These are phyloP conservation scores for Suncus etruscus DNA, from an alignment of 2,113 vertebrate species.

Conservation along the genomic window DNA sequence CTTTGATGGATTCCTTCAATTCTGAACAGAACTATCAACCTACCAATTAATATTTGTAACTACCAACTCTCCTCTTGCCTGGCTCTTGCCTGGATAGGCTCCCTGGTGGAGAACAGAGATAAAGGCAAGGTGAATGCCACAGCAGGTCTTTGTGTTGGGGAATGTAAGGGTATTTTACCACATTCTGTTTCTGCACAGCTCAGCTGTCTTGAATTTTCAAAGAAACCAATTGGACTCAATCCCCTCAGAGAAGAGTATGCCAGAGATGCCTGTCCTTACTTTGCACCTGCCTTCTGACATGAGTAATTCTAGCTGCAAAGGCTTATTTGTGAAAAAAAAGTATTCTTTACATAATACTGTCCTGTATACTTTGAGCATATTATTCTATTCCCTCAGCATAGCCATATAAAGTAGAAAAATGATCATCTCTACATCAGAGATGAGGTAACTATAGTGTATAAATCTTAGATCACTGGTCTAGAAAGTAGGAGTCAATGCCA, in stretches of 20 bases:
- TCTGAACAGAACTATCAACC: background rate
- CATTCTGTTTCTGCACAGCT: background rate
- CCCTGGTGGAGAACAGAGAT: background rate
- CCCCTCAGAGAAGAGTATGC: background rate
- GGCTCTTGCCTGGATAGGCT: background rate
- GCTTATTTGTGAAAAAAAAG: background rate
- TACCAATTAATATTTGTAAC: slow-evolving; percentile 4
- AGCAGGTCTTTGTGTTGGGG: background rate
- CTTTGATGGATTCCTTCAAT: background rate
- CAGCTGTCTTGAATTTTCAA: background rate
- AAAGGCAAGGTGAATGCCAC: background rate
- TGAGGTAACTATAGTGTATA: slow-evolving; percentile 2
- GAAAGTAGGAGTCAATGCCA: background rate
- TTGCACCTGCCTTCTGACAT: slow-evolving; percentile 9
- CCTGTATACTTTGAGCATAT: background rate
- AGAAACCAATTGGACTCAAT: background rate
- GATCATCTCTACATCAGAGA: background rate
- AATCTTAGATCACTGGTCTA: background rate
- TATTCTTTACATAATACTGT: slow-evolving; percentile 5
- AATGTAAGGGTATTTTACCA: background rate
- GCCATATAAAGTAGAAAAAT: background rate
- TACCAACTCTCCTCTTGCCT: background rate
- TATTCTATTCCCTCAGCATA: background rate
- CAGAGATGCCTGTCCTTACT: background rate
- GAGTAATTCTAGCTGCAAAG: slow-evolving; percentile 2